Conservation (phyloP, 1,140 invertebrate species). For the Hormaphis cornu region DNA sequence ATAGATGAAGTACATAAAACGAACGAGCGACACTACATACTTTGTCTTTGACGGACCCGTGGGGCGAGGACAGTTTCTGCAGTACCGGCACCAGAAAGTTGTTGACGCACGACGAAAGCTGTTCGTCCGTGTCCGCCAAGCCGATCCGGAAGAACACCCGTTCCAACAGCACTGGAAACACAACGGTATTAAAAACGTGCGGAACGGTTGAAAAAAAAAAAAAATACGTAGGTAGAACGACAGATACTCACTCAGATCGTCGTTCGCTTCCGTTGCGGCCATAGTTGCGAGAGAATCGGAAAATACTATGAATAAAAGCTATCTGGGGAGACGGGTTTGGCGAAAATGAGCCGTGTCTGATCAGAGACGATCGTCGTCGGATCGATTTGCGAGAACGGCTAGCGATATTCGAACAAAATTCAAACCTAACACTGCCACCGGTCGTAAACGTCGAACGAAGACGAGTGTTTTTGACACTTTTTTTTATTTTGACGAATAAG, state of each 20-base stretch:
- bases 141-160: slow-evolving; percentile 79
- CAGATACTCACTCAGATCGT: background rate
- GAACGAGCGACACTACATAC: slow-evolving; percentile 41
- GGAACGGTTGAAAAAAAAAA: slow-evolving; percentile 33
- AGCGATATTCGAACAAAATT: background rate
- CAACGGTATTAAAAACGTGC: no score
- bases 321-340: background rate
- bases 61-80: slow-evolving; percentile 72
- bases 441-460: background rate
- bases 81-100: slow-evolving; percentile 85
- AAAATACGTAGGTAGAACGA: no score
- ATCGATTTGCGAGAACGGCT: no score
- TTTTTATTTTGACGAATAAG: background rate
- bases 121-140: slow-evolving; percentile 77
- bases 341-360: background rate
- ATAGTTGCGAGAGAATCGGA: background rate
- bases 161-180: slow-evolving; percentile 59
- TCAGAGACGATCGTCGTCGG: no score
- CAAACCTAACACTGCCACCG: no score
- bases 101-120: slow-evolving; percentile 67
- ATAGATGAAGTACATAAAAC: no score
- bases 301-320: background rate
- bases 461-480: no score
- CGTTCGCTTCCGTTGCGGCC: background rate
- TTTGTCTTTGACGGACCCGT: slow-evolving; percentile 77